Evolutionary conservation across 2,797 vertebrate genomes (phyloP).

Genomic region (Semaprochilodus insignis): DNA sequence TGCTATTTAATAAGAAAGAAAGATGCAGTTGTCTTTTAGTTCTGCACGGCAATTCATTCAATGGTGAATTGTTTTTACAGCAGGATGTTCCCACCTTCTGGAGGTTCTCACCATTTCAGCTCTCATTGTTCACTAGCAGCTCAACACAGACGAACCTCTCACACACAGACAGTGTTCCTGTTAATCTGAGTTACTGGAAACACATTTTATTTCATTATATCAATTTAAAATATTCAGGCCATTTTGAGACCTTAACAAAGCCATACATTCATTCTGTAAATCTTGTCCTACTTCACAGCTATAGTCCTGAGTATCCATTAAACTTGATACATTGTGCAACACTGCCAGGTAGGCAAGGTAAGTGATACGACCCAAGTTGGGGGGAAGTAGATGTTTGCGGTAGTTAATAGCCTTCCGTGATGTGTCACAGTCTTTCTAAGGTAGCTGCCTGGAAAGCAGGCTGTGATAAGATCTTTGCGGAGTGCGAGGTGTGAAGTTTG

Average conservation of each 20-base stretch:
- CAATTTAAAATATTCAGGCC: no score
- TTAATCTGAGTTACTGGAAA: no score
- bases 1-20: no score
- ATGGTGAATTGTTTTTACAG: no score
- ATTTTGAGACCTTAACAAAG: neutral
- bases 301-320: neutral
- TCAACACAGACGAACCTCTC: neutral
- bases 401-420: constrained; percentile 46
- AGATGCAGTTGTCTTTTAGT: no score
- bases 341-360: neutral
- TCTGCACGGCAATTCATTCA: no score
- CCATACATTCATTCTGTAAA: neutral
- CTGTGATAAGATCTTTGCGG: constrained; percentile 54
- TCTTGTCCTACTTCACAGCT: neutral
- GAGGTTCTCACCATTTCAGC: neutral
- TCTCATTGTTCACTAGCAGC: neutral
- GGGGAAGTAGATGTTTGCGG: constrained; percentile 24
- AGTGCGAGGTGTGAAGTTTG: constrained; percentile 48
- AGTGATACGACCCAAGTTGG: neutral
- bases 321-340: neutral
- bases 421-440: constrained; percentile 44
- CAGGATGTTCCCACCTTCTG: no score
- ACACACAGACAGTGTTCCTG: neutral
- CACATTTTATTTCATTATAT: neutral
- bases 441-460: constrained; percentile 48